phyloP scores from a whole-genome alignment of 2,888 invertebrate genomes.

The Diplazon laetatorius region DNA sequence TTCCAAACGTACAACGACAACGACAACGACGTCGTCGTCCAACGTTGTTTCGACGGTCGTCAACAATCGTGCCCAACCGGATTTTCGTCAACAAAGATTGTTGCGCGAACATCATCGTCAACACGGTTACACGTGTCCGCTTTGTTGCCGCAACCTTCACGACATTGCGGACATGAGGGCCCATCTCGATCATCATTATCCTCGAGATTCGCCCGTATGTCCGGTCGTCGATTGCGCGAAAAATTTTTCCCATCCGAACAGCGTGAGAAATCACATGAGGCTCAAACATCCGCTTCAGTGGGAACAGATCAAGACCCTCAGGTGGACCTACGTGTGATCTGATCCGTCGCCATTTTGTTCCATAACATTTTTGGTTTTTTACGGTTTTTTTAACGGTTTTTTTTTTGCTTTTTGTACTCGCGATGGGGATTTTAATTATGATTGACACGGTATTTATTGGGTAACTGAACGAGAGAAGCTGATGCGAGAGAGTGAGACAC shows the following conservation, averaged over 20 bases:
- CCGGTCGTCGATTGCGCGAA: slow-evolving; percentile 90
- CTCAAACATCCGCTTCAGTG: slow-evolving; percentile 92
- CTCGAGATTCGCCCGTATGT: slow-evolving; percentile 92
- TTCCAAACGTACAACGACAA: slow-evolving; percentile 64
- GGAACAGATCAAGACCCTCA: slow-evolving; percentile 92
- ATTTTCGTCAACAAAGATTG: slow-evolving; percentile 77
- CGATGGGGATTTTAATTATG: no score
- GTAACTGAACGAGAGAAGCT: slow-evolving; percentile 35
- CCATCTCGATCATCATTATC: slow-evolving; percentile 92
- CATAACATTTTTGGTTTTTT: background rate
- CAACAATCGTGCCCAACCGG: slow-evolving; percentile 81
- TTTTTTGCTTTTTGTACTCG: no score
- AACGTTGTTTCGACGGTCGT: slow-evolving; percentile 17
- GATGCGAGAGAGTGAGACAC: slow-evolving; percentile 21
- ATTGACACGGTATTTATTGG: slow-evolving; percentile 37
- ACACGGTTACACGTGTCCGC: slow-evolving; percentile 87
- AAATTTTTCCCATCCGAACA: slow-evolving; percentile 92
- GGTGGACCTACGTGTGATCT: slow-evolving; percentile 87
- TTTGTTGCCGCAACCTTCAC: slow-evolving; percentile 88
- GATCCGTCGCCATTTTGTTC: slow-evolving; percentile 28
- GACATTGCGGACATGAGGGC: slow-evolving; percentile 88
- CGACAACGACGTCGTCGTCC: background rate
- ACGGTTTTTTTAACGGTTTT: no score
- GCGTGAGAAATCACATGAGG: slow-evolving; percentile 94
- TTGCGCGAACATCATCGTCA: slow-evolving; percentile 80